phyloP scores from a whole-genome alignment of 2,888 invertebrate species.

The Ypsolopha sequella region DNA sequence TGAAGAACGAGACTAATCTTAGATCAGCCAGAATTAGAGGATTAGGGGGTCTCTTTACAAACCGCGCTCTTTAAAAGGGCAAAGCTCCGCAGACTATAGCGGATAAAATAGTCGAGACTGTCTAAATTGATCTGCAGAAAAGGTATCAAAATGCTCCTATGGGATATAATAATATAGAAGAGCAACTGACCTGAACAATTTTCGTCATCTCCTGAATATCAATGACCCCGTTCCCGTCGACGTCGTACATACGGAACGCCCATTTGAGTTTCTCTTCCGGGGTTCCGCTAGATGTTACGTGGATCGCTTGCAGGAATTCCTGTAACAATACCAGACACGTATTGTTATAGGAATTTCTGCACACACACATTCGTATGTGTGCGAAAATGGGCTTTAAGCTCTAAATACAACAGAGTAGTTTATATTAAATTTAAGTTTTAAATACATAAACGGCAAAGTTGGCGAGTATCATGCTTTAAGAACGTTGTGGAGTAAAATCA shows the following conservation, averaged over 20 bases:
- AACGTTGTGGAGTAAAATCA: no score
- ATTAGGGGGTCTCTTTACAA: neutral
- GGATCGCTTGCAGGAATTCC: constrained; percentile 98
- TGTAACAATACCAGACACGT: constrained; percentile 58
- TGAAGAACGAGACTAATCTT: neutral
- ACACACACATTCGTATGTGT: no score
- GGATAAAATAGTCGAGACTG: no score
- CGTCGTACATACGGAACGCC: constrained; percentile 99
- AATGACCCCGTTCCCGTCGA: constrained; percentile 97
- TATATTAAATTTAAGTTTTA: no score
- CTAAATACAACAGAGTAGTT: no score
- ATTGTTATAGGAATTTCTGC: no score
- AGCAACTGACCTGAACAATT: constrained; percentile 90
- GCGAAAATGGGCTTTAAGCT: no score
- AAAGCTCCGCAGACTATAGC: no score
- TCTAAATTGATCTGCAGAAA: no score
- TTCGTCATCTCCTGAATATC: constrained; percentile 99
- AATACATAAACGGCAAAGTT: no score
- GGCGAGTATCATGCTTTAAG: no score
- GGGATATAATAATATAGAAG: neutral
- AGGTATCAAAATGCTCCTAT: neutral
- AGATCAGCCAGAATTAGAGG: neutral
- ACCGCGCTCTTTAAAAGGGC: no score
- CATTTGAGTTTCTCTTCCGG: constrained; percentile 98
- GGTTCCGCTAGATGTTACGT: constrained; percentile 97